These are phyloP conservation scores for Pelecanoides urinatrix DNA, from an alignment of 2,113 vertebrate species.

Conservation along the genomic window DNA sequence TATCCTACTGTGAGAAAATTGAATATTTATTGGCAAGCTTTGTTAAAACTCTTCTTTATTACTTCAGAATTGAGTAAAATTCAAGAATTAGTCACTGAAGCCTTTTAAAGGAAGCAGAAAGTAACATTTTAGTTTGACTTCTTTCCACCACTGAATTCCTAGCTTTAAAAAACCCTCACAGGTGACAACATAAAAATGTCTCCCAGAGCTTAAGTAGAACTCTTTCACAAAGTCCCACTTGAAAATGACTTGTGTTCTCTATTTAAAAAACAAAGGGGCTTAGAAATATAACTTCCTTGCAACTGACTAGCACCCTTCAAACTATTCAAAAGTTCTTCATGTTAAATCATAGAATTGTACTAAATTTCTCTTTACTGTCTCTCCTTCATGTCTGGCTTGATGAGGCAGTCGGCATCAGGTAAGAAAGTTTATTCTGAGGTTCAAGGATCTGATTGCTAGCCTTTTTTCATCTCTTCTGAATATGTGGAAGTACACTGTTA, in stretches of 20 bases:
- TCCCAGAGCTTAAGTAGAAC: neutral
- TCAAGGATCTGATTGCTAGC: neutral
- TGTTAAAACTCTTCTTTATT: neutral
- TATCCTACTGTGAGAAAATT: neutral
- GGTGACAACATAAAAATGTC: neutral
- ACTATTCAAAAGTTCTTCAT: no score
- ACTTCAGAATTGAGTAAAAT: neutral
- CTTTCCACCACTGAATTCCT: neutral
- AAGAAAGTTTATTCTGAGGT: conserved; percentile 68
- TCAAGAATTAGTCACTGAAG: neutral
- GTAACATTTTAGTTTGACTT: neutral
- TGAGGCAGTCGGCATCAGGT: conserved; percentile 85
- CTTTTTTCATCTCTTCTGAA: neutral
- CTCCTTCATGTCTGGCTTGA: conserved; percentile 84
- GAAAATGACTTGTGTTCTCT: neutral
- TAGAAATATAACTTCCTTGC: neutral
- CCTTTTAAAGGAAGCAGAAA: neutral
- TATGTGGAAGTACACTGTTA: neutral
- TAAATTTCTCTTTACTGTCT: conserved; percentile 74
- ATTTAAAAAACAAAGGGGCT: neutral
- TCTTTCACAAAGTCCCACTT: neutral
- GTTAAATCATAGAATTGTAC: no score
- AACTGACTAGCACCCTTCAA: neutral
- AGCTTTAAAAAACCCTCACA: neutral
- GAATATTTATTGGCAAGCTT: neutral